phyloP scores from a whole-genome alignment of 2,888 invertebrate species.

The Mylabris sibirica region DNA sequence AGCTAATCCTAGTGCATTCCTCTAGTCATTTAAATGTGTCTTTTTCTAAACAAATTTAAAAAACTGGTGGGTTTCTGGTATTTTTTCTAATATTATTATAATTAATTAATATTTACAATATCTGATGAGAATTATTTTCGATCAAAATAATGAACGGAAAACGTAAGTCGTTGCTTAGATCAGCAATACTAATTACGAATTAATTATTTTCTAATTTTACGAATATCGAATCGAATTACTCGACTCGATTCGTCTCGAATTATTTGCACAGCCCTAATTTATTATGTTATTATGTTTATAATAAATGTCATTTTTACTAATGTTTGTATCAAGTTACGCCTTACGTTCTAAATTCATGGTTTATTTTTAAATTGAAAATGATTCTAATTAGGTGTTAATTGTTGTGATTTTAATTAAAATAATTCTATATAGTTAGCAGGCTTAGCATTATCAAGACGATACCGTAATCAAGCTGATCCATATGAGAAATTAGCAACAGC shows the following conservation, averaged over 20 bases:
- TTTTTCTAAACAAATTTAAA: slow-evolving; percentile 13
- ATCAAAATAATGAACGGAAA: background rate
- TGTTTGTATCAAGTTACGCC: too few species aligned
- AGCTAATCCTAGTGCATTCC: slow-evolving; percentile 96
- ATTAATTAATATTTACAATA: background rate
- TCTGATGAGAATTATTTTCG: background rate
- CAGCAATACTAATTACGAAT: too few species aligned
- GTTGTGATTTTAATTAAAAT: slow-evolving; percentile 19
- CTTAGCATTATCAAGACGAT: slow-evolving; percentile 79
- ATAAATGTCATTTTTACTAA: too few species aligned
- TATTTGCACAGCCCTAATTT: too few species aligned
- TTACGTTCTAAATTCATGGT: background rate
- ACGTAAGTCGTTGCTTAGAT: background rate
- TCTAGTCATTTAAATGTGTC: slow-evolving; percentile 70
- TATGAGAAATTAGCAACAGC: slow-evolving; percentile 76
- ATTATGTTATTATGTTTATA: too few species aligned
- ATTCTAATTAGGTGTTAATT: background rate
- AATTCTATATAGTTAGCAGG: slow-evolving; percentile 74
- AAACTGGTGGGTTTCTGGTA: slow-evolving; percentile 43
- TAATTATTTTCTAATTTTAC: too few species aligned
- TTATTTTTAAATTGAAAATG: slow-evolving; percentile 14
- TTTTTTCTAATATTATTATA: background rate
- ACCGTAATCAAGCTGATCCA: slow-evolving; percentile 82
- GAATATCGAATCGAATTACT: too few species aligned
- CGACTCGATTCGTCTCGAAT: too few species aligned